Evolutionary conservation across 2,113 vertebrate species (phyloP).

Genomic region (Laticauda laticaudata): DNA sequence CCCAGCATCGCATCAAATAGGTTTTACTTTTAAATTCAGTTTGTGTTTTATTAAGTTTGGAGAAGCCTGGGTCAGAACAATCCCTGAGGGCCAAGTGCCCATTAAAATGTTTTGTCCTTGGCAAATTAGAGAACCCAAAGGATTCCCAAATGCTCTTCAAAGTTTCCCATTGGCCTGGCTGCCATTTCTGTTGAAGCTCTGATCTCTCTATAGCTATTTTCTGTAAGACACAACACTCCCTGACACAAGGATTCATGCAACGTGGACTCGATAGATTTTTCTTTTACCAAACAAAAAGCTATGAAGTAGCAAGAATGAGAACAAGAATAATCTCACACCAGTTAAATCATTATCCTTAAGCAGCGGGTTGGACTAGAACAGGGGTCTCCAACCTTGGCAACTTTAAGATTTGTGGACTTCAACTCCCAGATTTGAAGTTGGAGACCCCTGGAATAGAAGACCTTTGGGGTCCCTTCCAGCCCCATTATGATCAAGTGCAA

Average conservation of each 20-base stretch:
- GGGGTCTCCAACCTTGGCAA: too few species aligned
- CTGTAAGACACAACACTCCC: background rate
- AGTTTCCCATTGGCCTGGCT: background rate
- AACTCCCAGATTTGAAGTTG: too few species aligned
- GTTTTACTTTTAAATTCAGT: too few species aligned
- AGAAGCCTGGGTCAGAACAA: too few species aligned
- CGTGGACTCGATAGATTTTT: background rate
- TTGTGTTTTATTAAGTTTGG: too few species aligned
- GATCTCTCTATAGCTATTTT: background rate
- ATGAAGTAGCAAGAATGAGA: background rate
- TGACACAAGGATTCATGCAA: background rate
- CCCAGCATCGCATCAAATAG: too few species aligned
- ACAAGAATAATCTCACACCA: background rate
- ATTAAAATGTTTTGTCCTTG: background rate
- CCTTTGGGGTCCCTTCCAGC: too few species aligned
- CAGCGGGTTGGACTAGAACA: too few species aligned
- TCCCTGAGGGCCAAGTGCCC: background rate
- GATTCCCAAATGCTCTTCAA: background rate
- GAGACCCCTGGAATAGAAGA: too few species aligned
- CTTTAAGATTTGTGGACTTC: too few species aligned
- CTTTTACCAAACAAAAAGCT: background rate
- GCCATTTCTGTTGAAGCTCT: background rate
- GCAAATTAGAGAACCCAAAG: background rate
- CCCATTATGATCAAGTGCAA: background rate
- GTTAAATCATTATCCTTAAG: background rate